A percentile compares a stretch with the other conserved stretches of the same genome.
Evolutionary conservation across 2,113 vertebrate genomes (phyloP).

Genomic region (Regulus satrapa): DNA sequence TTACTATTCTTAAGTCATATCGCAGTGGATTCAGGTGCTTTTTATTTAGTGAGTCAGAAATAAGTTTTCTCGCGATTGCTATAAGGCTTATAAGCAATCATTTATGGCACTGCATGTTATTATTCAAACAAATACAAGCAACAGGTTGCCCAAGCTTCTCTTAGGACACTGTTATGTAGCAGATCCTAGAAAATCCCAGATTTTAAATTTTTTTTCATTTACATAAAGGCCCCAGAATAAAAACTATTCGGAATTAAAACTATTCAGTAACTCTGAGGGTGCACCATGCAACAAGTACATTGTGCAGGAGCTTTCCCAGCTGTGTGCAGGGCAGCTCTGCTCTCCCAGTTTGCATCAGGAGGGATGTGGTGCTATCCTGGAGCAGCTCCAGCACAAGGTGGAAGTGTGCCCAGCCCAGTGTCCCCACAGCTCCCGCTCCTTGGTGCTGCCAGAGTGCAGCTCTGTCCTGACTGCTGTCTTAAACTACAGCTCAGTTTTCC

Average conservation of each 20-base stretch:
- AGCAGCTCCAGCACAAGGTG: neutral
- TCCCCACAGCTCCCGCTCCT: neutral
- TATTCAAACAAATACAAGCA: neutral
- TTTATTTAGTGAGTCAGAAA: neutral
- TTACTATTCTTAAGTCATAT: neutral
- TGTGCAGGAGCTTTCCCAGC: neutral
- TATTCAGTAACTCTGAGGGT: neutral
- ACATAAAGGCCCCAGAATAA: neutral
- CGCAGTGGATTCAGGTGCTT: neutral
- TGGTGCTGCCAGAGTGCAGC: neutral
- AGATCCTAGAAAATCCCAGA: neutral
- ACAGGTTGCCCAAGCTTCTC: neutral
- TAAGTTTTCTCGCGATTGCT: neutral
- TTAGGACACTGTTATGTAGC: neutral
- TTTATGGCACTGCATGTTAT: neutral
- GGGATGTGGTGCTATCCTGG: neutral
- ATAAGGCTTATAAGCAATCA: neutral
- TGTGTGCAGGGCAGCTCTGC: neutral
- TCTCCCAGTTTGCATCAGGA: accelerated
- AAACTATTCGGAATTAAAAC: neutral
- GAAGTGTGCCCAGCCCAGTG: neutral
- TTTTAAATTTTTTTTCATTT: neutral
- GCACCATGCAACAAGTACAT: neutral
- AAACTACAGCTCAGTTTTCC: neutral
- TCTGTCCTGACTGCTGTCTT: neutral